A percentile compares a stretch with the other conserved stretches of the same genome.
phyloP scores from a whole-genome alignment of 2,888 invertebrate species.

The Dicroscelio sp. region DNA sequence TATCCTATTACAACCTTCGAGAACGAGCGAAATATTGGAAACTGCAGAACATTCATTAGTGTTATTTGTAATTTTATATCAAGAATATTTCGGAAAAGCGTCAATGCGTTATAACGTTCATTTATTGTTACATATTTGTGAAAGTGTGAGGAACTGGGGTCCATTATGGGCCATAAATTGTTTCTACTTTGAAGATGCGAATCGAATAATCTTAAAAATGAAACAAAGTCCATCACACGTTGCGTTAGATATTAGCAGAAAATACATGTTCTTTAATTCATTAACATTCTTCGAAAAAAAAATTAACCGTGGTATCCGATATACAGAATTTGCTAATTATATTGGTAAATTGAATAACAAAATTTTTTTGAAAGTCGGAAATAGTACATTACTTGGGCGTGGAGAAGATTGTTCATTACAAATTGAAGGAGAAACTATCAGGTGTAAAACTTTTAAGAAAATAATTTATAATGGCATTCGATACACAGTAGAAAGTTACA shows the following conservation, averaged over 20 bases:
- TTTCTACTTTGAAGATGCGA: conserved; percentile 62
- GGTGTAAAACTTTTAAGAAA: too few relatives aligned
- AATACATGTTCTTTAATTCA: conserved; percentile 34
- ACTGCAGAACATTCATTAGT: conserved; percentile 4
- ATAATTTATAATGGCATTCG: too few relatives aligned
- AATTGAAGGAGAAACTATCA: too few relatives aligned
- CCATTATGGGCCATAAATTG: conserved; percentile 55
- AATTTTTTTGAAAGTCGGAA: background rate
- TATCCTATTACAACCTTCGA: conserved; percentile 7
- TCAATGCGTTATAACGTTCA: conserved; percentile 40
- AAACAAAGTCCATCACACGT: conserved; percentile 43
- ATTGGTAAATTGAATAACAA: conserved; percentile 28
- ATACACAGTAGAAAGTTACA: too few relatives aligned
- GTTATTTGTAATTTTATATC: background rate
- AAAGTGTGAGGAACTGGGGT: conserved; percentile 45
- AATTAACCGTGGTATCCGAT: conserved; percentile 6
- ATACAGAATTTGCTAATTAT: conserved; percentile 1
- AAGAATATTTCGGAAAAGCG: conserved; percentile 31
- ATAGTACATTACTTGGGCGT: conserved; percentile 21
- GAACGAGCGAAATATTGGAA: background rate
- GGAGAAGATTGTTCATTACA: conserved; percentile 41
- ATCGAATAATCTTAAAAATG: conserved; percentile 49
- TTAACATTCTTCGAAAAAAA: conserved; percentile 9
- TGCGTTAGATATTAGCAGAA: conserved; percentile 47
- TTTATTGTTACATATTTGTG: conserved; percentile 37